Percentiles rank a stretch among this genome's conserved stretches.
Conservation (phyloP, 2,797 vertebrate species). For the Cryptoblepharus egeriae region DNA sequence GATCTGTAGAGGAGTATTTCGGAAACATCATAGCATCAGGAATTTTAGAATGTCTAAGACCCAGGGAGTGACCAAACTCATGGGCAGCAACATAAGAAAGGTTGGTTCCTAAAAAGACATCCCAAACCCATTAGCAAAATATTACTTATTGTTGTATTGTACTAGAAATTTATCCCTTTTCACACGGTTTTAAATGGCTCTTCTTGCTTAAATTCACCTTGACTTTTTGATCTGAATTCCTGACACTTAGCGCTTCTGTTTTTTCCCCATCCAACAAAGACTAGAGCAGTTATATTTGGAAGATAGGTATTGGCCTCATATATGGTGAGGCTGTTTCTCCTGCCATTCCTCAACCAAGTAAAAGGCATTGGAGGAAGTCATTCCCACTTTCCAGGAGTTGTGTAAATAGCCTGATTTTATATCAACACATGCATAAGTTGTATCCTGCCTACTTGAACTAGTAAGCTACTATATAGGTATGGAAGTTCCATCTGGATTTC, state of each 20-base stretch:
- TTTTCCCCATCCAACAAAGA: too few relatives aligned
- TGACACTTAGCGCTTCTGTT: too few relatives aligned
- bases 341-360: too few relatives aligned
- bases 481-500: background rate
- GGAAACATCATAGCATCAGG: slow-evolving; percentile 80
- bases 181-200: too few relatives aligned
- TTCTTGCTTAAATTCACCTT: too few relatives aligned
- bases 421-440: background rate
- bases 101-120: slow-evolving; percentile 72
- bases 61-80: slow-evolving; percentile 86
- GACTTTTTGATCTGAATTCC: too few relatives aligned
- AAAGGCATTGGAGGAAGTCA: background rate
- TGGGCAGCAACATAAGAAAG: slow-evolving; percentile 86
- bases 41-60: slow-evolving; percentile 79
- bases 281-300: too few relatives aligned
- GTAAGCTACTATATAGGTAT: background rate
- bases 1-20: slow-evolving; percentile 70
- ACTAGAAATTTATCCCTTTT: too few relatives aligned
- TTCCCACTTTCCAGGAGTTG: background rate
- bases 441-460: background rate
- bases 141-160: too few relatives aligned
- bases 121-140: too few relatives aligned
- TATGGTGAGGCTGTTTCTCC: too few relatives aligned
- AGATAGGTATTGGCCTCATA: too few relatives aligned
- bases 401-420: background rate